Evolutionary conservation across 2,888 invertebrate genomes (phyloP).

Genomic region (Strigamia maritima): DNA sequence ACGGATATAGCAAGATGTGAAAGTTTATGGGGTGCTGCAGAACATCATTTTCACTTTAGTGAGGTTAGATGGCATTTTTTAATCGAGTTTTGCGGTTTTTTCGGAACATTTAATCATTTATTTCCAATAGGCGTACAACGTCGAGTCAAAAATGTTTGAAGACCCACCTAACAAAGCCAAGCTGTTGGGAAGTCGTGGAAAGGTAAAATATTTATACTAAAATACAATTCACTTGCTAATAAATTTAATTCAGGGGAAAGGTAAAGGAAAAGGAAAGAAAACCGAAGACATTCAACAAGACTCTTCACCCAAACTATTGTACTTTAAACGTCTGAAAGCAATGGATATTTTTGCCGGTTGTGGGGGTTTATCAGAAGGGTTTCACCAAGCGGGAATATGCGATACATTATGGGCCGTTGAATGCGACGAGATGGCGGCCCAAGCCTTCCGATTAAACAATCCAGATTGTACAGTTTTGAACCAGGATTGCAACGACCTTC

Average conservation of each 20-base stretch:
- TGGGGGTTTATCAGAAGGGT: conserved; percentile 69
- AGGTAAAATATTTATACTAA: conserved; percentile 48
- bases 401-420: conserved; percentile 79
- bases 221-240: not conserved
- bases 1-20: conserved; percentile 49
- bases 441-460: conserved; percentile 74
- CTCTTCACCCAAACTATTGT: conserved; percentile 43
- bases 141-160: conserved; percentile 57
- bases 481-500: conserved; percentile 73
- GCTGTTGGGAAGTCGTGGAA: conserved; percentile 61
- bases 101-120: conserved; percentile 48
- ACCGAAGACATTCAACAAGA: conserved; percentile 44
- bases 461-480: conserved; percentile 69
- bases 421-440: conserved; percentile 70
- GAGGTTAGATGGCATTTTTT: conserved; percentile 46
- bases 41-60: conserved; percentile 66
- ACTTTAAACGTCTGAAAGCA: conserved; percentile 60
- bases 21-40: not conserved
- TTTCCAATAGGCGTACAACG: conserved; percentile 58
- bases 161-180: conserved; percentile 64
- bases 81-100: not conserved
- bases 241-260: conserved; percentile 55
- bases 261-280: conserved; percentile 66
- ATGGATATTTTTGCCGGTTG: conserved; percentile 84
- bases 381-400: conserved; percentile 62